Evolutionary conservation across 2,888 invertebrate species (phyloP).

Genomic region (Charanyca ferruginea): DNA sequence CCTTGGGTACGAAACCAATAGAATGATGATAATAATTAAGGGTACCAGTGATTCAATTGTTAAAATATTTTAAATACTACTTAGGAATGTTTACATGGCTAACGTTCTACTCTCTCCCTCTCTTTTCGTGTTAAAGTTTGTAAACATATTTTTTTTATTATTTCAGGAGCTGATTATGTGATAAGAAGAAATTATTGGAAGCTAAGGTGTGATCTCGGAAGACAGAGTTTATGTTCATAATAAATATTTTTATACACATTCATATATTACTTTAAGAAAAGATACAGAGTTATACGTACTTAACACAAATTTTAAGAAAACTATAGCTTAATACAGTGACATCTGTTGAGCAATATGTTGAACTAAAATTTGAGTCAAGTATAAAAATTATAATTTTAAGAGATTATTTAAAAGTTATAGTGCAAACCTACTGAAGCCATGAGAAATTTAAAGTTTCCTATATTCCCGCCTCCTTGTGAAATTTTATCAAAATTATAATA

Average conservation of each 20-base stretch:
- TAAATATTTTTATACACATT: constrained; percentile 68
- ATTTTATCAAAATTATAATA: constrained; percentile 52
- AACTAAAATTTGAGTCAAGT: constrained; percentile 19
- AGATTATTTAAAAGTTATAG: constrained; percentile 54
- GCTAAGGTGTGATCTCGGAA: constrained; percentile 88
- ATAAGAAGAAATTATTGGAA: constrained; percentile 83
- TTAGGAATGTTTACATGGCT: not conserved
- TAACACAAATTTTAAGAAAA: constrained; percentile 30
- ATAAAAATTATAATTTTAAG: constrained; percentile 44
- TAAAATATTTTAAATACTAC: too few species aligned
- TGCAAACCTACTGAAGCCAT: constrained; percentile 39
- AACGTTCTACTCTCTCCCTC: too few species aligned
- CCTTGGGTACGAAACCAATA: too few species aligned
- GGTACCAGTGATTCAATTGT: too few species aligned
- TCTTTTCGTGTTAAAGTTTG: too few species aligned
- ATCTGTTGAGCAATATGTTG: constrained; percentile 12
- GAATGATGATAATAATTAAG: too few species aligned
- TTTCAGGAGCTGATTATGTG: constrained; percentile 78
- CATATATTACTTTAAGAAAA: constrained; percentile 49
- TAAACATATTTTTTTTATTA: constrained; percentile 30
- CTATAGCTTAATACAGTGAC: constrained; percentile 4
- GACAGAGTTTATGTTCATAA: constrained; percentile 75
- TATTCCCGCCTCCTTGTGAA: constrained; percentile 53
- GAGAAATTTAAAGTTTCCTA: constrained; percentile 44
- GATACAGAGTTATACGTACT: constrained; percentile 27